phyloP scores from a whole-genome alignment of 1,140 invertebrate species.

The Pinna nobilis region DNA sequence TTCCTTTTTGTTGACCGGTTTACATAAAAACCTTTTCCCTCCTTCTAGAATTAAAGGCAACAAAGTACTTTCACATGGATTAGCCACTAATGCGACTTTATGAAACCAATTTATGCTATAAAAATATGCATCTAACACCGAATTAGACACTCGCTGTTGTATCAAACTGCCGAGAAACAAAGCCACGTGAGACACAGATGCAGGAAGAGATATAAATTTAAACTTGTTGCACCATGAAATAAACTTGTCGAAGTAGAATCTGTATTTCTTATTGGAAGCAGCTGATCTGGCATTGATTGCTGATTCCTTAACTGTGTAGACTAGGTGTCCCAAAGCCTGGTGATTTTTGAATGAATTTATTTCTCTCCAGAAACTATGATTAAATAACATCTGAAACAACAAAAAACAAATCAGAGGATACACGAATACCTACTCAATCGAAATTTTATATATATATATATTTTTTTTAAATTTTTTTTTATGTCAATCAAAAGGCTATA shows the following conservation, averaged over 20 bases:
- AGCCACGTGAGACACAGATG: slow-evolving; percentile 4
- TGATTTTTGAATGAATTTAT: neutral
- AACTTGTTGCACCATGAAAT: neutral
- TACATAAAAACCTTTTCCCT: slow-evolving; percentile 7
- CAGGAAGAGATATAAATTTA: slow-evolving; percentile 3
- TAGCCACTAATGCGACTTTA: neutral
- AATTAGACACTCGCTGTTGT: slow-evolving; percentile 11
- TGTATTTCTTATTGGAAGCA: slow-evolving; percentile 25
- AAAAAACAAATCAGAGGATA: slow-evolving; percentile 15
- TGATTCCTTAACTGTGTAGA: neutral
- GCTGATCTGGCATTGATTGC: slow-evolving; percentile 14
- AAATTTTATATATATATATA: slow-evolving; percentile 1
- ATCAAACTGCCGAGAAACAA: slow-evolving; percentile 2
- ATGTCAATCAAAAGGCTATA: no score
- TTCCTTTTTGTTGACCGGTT: slow-evolving; percentile 27
- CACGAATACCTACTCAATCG: neutral
- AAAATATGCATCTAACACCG: slow-evolving; percentile 18
- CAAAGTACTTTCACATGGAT: slow-evolving; percentile 22
- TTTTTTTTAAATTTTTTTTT: no score
- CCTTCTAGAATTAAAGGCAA: slow-evolving; percentile 25
- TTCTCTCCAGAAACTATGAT: neutral
- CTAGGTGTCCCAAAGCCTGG: neutral
- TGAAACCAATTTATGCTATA: slow-evolving; percentile 34
- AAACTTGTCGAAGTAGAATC: slow-evolving; percentile 28
- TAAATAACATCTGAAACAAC: slow-evolving; percentile 1